Evolutionary conservation across 2,113 vertebrate species (phyloP).

Genomic region (Dipodomys stephensi): DNA sequence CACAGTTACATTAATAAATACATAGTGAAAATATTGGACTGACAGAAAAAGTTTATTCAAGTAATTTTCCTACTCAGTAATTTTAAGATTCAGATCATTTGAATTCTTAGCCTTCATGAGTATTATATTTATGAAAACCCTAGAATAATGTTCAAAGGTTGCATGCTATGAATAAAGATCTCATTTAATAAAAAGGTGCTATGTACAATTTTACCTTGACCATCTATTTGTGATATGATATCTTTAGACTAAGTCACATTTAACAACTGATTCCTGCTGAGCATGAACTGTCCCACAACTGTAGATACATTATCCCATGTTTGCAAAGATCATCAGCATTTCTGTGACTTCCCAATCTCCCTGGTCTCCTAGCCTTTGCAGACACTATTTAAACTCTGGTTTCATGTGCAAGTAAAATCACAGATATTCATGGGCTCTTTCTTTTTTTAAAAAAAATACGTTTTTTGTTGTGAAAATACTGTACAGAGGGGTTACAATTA

Average conservation of each 20-base stretch:
- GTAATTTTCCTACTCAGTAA: neutral
- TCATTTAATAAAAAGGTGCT: neutral
- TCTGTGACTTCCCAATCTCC: neutral
- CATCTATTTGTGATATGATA: neutral
- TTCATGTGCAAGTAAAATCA: no score
- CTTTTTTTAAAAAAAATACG: no score
- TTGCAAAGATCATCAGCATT: neutral
- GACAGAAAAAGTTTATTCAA: neutral
- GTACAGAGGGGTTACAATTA: no score
- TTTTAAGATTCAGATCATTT: neutral
- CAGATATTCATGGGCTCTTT: no score
- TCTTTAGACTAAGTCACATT: neutral
- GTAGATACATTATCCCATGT: rapidly evolving
- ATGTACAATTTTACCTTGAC: neutral
- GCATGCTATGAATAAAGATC: no score
- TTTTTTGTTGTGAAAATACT: no score
- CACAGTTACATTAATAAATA: neutral
- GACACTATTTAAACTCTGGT: no score
- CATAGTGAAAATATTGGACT: neutral
- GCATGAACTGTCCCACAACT: neutral
- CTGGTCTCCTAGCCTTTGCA: no score
- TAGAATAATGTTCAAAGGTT: neutral
- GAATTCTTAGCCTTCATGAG: neutral
- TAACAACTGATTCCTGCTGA: neutral
- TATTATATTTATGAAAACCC: neutral